phyloP scores from a whole-genome alignment of 2,797 vertebrate species.

The Neostethus bicornis region DNA sequence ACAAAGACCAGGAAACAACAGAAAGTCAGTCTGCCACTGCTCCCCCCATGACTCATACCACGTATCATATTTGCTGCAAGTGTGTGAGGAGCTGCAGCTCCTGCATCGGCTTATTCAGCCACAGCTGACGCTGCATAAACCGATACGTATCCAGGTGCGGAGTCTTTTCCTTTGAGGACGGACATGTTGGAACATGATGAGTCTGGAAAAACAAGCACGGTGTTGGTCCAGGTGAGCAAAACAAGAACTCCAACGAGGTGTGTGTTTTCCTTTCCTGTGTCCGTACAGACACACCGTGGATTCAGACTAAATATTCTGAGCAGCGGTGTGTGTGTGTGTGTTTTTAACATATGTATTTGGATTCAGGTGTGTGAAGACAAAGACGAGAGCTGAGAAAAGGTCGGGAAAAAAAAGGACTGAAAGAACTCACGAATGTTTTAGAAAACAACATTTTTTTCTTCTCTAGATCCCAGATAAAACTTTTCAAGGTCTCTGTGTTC shows the following conservation, averaged over 20 bases:
- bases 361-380: constrained; percentile 36
- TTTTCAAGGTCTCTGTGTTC: too few species aligned
- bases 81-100: too few species aligned
- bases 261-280: constrained; percentile 16
- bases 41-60: too few species aligned
- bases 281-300: constrained; percentile 22
- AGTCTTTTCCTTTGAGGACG: not conserved
- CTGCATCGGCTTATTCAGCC: too few species aligned
- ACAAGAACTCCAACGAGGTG: constrained; percentile 51
- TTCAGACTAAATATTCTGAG: constrained; percentile 63
- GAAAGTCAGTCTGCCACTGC: too few species aligned
- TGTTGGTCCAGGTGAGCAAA: constrained; percentile 23
- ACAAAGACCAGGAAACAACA: too few species aligned
- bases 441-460: too few species aligned
- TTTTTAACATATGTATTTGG: constrained; percentile 15
- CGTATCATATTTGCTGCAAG: too few species aligned
- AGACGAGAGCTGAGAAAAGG: constrained; percentile 5
- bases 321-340: constrained; percentile 26
- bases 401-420: constrained; percentile 17
- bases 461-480: constrained; percentile 18
- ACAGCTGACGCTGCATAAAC: too few species aligned
- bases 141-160: too few species aligned
- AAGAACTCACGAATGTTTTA: too few species aligned
- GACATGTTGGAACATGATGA: constrained; percentile 38
- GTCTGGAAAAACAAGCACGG: constrained; percentile 2